A percentile compares a stretch with the other conserved stretches of the same genome.
Conservation (phyloP, 1,140 invertebrate genomes). For the Ostrea edulis region DNA sequence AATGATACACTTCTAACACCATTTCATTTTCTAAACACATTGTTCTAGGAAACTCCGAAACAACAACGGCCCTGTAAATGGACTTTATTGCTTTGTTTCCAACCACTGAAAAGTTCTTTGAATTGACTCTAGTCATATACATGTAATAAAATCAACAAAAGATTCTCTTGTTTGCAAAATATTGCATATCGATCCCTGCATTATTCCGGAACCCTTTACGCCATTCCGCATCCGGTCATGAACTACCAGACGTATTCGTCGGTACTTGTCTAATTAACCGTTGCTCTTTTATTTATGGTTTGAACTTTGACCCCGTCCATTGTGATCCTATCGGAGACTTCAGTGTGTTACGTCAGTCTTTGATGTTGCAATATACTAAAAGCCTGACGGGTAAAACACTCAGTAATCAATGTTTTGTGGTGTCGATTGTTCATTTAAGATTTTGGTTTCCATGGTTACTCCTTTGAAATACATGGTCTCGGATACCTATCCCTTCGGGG, state of each 20-base stretch:
- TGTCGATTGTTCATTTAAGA: neutral
- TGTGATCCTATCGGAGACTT: neutral
- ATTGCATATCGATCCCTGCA: neutral
- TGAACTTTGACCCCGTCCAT: neutral
- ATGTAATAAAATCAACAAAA: neutral
- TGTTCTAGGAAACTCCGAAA: too few relatives aligned
- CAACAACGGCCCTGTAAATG: too few relatives aligned
- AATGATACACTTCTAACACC: too few relatives aligned
- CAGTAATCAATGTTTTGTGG: neutral
- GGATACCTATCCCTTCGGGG: neutral
- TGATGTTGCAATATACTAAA: slow-evolving; percentile 28
- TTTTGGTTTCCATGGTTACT: neutral
- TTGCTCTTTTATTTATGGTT: neutral
- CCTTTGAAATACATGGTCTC: neutral
- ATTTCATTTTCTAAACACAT: too few relatives aligned
- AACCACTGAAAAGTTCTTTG: too few relatives aligned
- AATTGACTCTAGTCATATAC: too few relatives aligned
- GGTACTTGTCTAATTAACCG: neutral
- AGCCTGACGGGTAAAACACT: neutral
- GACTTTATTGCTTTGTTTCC: too few relatives aligned
- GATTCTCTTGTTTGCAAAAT: neutral
- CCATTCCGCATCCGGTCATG: neutral
- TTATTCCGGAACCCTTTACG: neutral
- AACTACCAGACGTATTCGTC: neutral
- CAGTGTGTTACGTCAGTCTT: neutral